Percentiles rank a stretch among this genome's conserved stretches.
phyloP scores from a whole-genome alignment of 2,797 vertebrate genomes.

The Vespertilio murinus region DNA sequence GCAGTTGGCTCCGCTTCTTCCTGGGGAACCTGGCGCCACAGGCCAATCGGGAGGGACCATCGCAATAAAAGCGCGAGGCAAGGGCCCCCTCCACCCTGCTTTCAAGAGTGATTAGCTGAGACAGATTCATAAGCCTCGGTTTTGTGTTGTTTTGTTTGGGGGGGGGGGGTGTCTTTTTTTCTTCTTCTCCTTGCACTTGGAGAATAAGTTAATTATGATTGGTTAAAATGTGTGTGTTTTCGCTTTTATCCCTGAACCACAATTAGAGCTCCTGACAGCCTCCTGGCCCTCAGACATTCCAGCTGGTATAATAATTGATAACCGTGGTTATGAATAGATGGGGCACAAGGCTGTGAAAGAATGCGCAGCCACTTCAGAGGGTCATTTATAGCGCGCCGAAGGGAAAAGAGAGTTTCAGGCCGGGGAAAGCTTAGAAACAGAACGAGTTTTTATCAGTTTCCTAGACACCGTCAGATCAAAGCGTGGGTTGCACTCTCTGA shows the following conservation, averaged over 20 bases:
- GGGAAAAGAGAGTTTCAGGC: conserved; percentile 84
- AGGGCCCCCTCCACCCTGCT: conserved; percentile 55
- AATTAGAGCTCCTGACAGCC: conserved; percentile 80
- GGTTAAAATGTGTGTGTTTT: conserved; percentile 81
- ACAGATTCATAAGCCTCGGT: conserved; percentile 73
- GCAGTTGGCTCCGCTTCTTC: conserved; percentile 75
- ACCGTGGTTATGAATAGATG: conserved; percentile 83
- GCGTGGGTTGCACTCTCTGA: conserved; percentile 76
- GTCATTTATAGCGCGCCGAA: conserved; percentile 80
- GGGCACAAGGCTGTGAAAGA: conserved; percentile 84
- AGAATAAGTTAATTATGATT: conserved; percentile 82
- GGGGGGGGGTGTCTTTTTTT: conserved; percentile 53
- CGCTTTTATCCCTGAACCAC: conserved; percentile 79
- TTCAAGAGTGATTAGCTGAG: conserved; percentile 75
- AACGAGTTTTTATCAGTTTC: conserved; percentile 84
- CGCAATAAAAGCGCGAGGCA: conserved; percentile 45
- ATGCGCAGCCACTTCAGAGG: conserved; percentile 82
- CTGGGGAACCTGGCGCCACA: conserved; percentile 51
- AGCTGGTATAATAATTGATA: conserved; percentile 84
- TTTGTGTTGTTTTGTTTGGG: conserved; percentile 77
- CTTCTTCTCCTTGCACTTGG: conserved; percentile 70
- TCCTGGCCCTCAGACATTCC: conserved; percentile 82
- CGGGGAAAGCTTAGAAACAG: conserved; percentile 81
- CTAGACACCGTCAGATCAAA: conserved; percentile 83
- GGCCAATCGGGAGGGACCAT: conserved; percentile 61